Percentiles rank a stretch among this genome's conserved stretches.
Conservation (phyloP, 1,140 invertebrate genomes). For the Phymastichus coffea region DNA sequence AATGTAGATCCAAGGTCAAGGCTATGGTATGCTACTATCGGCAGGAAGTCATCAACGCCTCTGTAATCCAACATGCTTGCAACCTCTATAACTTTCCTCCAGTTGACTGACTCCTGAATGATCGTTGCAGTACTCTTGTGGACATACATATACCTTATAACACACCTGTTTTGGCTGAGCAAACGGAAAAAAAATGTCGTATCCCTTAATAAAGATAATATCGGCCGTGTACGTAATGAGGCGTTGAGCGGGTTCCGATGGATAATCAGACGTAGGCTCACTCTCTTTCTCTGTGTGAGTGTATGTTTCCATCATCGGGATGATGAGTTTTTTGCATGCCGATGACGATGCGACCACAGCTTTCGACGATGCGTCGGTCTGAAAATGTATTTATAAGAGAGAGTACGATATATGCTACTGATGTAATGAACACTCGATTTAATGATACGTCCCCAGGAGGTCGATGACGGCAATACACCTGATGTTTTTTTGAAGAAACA, state of each 20-base stretch:
- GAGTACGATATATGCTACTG: constrained; percentile 4
- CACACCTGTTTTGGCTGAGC: constrained; percentile 5
- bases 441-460: constrained; percentile 10
- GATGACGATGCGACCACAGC: constrained; percentile 8
- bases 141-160: not conserved
- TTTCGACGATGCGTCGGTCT: constrained; percentile 14
- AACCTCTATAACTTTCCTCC: not conserved
- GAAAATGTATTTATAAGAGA: constrained; percentile 2
- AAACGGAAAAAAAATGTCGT: too few species aligned
- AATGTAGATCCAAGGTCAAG: not conserved
- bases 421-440: constrained; percentile 17
- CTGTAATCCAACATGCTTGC: too few species aligned
- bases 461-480: too few species aligned
- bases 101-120: not conserved
- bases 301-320: not conserved
- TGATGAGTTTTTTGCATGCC: not conserved
- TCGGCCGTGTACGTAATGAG: constrained; percentile 36
- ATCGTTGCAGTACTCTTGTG: not conserved
- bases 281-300: not conserved
- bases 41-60: constrained; percentile 9
- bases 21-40: too few species aligned
- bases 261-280: constrained; percentile 18
- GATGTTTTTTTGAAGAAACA: too few species aligned
- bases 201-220: constrained; percentile 40
- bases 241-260: constrained; percentile 30